Conservation (phyloP, 2,888 invertebrate genomes). For the Conistra vaccinii region DNA sequence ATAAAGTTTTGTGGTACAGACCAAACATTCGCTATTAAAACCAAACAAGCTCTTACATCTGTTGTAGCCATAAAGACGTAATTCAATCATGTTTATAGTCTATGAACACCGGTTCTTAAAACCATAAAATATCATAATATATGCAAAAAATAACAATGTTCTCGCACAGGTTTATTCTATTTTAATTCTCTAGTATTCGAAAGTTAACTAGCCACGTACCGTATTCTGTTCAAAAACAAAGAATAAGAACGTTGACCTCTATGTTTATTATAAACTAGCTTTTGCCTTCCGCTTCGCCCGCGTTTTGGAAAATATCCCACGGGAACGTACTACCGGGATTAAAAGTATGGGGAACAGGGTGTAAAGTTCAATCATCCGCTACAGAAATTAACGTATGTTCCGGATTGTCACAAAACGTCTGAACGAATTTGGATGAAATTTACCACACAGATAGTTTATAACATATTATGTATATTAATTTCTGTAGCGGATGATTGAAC, state of each 20-base stretch:
- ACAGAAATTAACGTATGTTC: no score
- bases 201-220: conserved; percentile 30
- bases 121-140: conserved; percentile 10
- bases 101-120: conserved; percentile 3
- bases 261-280: conserved; percentile 41
- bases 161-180: not conserved
- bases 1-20: no score
- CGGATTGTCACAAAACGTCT: no score
- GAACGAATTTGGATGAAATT: no score
- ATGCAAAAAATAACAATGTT: conserved; percentile 4
- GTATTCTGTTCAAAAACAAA: conserved; percentile 43
- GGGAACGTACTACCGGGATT: no score
- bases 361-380: no score
- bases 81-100: not conserved
- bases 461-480: no score
- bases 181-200: conserved; percentile 29
- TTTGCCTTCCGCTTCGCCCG: no score
- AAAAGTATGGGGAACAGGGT: no score
- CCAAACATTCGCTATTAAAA: not conserved
- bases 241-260: conserved; percentile 42
- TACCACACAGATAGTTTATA: no score
- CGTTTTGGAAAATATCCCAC: no score
- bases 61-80: not conserved
- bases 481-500: no score
- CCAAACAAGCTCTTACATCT: not conserved